Base-by-base conservation (phyloP, 2,113 vertebrate species). In the Gadus chalcogrammus region DNA sequence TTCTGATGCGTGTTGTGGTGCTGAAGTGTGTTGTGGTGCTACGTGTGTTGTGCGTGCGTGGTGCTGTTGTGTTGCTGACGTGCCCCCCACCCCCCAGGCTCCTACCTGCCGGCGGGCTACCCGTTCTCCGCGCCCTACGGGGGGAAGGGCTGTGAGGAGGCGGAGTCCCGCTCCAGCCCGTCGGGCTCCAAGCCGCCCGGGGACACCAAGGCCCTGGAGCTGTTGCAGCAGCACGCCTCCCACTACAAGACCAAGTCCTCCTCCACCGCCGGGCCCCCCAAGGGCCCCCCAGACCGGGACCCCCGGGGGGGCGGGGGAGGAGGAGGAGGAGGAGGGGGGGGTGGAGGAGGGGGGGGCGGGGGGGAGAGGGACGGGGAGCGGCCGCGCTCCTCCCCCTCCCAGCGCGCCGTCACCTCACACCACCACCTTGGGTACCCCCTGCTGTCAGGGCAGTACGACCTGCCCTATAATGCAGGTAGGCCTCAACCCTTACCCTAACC, bases 201-300 rank as follows among this genome's bases (percentile, higher is more conserved):
- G 88, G 75, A 92, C 93, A 79, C 96, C 86, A 99, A 98, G 90
- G 95, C 97, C 70, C 91, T 99, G 88, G 97, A 99, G 74, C 95
- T 98, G 90, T 87, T 99, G 85, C 97, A 99, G 91, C 97, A 98
- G 79, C 96, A 97, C 0, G 96, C 95, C 89, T 97, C 94, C 91
- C 96, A 99, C 83, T 99, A 99, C 93, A 98, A 99, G 90, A 98
- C 95, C 94, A 98, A 98, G 75, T 99, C 96, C 0, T 96, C 96
- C 17, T 96, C 95, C 64, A 92, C 97, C 75, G 92, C 93, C 24
- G 75, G 92, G 2, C 42, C 42, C 2, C 42, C 42, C 70, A 91
- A 91, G 72, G 80, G 82, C 0, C 80, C 91, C 42, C 96, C 95
- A 77, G 96, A 96, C 76, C 87, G 94, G 13, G 93, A 92, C 0